Percentiles rank a stretch among this genome's conserved stretches.
These are phyloP conservation scores for Lagria hirta DNA, from an alignment of 2,888 invertebrate genomes.

Conservation along the genomic window DNA sequence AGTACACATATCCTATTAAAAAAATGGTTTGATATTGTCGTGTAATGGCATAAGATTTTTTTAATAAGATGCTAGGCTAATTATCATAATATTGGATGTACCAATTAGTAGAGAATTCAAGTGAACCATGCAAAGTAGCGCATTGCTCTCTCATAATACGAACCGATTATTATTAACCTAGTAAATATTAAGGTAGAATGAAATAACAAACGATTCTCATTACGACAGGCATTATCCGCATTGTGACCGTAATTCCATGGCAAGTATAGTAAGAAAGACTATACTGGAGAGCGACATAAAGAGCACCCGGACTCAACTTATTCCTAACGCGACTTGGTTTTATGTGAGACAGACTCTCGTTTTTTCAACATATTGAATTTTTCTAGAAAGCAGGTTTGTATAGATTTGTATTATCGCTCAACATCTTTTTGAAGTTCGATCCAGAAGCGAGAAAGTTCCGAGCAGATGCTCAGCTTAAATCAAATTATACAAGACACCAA, in stretches of 20 bases:
- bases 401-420: slow-evolving; percentile 2
- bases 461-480: no score
- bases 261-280: slow-evolving; percentile 11
- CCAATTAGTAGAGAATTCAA: slow-evolving; percentile 1
- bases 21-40: no score
- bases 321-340: slow-evolving; percentile 8
- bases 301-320: slow-evolving; percentile 9
- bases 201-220: slow-evolving; percentile 23
- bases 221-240: slow-evolving; percentile 22
- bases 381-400: slow-evolving; percentile 8
- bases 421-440: no score
- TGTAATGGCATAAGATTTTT: no score
- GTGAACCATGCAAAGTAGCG: slow-evolving; percentile 5
- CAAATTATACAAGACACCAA: no score
- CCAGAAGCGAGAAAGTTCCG: no score
- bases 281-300: slow-evolving; percentile 10
- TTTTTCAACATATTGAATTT: slow-evolving; percentile 18
- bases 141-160: slow-evolving; percentile 5
- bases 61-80: no score
- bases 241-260: slow-evolving; percentile 13
- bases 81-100: no score
- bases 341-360: slow-evolving; percentile 13
- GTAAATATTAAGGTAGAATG: slow-evolving; percentile 18
- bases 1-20: no score
- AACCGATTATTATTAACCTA: slow-evolving; percentile 22